Conservation (phyloP, 2,113 vertebrate genomes). For the Chionodraco myersi region DNA sequence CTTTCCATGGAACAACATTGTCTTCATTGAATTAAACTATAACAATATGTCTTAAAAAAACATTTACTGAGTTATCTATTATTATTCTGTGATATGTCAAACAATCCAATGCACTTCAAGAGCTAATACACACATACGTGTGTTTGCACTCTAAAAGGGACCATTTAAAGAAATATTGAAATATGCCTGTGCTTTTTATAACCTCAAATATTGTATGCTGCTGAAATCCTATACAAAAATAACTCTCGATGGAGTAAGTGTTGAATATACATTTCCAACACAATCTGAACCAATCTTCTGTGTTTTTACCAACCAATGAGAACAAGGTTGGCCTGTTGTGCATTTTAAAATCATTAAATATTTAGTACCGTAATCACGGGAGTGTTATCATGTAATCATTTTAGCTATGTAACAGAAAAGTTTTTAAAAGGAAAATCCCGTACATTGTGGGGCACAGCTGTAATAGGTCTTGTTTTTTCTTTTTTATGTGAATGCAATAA, state of each 20-base stretch:
- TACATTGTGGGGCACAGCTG: too few relatives aligned
- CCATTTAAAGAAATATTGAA: too few relatives aligned
- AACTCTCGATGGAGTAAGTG: not conserved
- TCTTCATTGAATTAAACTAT: not conserved
- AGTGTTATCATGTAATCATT: not conserved
- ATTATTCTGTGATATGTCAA: not conserved
- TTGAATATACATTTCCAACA: not conserved
- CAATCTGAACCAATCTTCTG: not conserved
- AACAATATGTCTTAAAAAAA: too few relatives aligned
- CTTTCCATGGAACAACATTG: not conserved
- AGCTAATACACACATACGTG: not conserved
- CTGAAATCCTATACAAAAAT: too few relatives aligned
- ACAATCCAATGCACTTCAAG: not conserved
- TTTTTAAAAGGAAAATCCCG: too few relatives aligned
- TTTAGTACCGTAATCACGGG: slow-evolving; percentile 7
- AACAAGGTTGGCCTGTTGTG: slow-evolving; percentile 1
- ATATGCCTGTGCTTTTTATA: too few relatives aligned
- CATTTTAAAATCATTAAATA: slow-evolving; percentile 17
- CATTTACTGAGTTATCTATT: not conserved
- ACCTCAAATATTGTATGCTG: too few relatives aligned
- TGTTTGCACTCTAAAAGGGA: too few relatives aligned
- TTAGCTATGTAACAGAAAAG: too few relatives aligned
- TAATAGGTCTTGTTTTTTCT: too few relatives aligned
- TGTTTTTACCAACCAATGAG: not conserved
- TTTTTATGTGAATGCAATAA: too few relatives aligned